Evolutionary conservation across 2,888 invertebrate species (phyloP).

Genomic region (Willowsia nigromaculata): DNA sequence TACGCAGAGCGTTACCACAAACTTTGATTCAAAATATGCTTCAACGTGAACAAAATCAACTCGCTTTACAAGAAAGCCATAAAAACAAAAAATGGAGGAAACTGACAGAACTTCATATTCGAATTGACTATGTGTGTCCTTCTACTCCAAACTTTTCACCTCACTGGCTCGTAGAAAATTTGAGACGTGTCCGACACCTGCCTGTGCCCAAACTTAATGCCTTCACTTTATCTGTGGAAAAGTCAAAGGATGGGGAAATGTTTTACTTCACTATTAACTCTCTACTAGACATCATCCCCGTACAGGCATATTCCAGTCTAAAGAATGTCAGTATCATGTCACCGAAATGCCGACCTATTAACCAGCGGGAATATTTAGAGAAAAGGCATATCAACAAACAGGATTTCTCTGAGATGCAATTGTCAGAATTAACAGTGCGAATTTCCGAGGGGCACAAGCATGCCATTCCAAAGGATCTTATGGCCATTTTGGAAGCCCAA

Average conservation of each 20-base stretch:
- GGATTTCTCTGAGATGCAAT: not conserved
- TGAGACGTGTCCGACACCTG: conserved; percentile 23
- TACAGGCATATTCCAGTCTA: conserved; percentile 8
- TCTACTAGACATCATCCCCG: conserved; percentile 43
- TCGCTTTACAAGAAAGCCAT: not conserved
- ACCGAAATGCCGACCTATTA: conserved; percentile 33
- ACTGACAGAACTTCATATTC: conserved; percentile 45
- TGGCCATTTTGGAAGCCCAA: not conserved
- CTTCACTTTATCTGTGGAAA: conserved; percentile 30
- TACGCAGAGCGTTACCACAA: not conserved
- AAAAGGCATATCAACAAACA: not conserved
- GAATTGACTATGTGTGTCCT: conserved; percentile 49
- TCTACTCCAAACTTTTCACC: conserved; percentile 43
- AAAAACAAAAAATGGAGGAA: not conserved
- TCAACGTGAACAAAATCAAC: not conserved
- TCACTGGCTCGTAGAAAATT: conserved; percentile 27
- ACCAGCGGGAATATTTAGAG: not conserved
- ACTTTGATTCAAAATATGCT: not conserved
- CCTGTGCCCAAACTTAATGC: not conserved
- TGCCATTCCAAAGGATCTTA: not conserved
- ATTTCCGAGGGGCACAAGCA: conserved; percentile 13
- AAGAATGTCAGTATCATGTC: conserved; percentile 1
- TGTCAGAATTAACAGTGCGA: not conserved
- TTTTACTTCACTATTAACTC: conserved; percentile 57
- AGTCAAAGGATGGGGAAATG: conserved; percentile 42